Evolutionary conservation across 2,113 vertebrate species (phyloP).

Genomic region (Lamprologus lemairii): DNA sequence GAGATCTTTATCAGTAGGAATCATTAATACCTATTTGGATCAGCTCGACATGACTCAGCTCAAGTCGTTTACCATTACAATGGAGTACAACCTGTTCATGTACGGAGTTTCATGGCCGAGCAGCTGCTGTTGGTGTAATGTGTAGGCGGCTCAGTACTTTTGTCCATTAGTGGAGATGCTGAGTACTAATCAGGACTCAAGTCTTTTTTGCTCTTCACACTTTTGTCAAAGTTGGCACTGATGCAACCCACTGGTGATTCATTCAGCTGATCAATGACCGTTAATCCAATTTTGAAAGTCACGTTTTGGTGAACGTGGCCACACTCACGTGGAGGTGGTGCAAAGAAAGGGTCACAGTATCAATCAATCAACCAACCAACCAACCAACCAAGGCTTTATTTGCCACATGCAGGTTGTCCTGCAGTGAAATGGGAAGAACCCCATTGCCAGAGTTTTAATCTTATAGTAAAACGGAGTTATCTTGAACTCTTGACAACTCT

Average conservation of each 20-base stretch:
- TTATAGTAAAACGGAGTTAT: accelerated
- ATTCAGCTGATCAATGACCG: background rate
- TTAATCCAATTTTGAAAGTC: slow-evolving; percentile 8
- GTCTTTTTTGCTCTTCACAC: background rate
- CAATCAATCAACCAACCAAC: accelerated
- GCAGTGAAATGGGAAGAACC: background rate
- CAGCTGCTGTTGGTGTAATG: background rate
- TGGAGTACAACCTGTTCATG: background rate
- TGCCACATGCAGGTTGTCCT: background rate
- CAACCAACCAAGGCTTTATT: background rate
- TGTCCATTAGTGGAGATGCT: background rate
- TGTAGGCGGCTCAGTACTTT: background rate
- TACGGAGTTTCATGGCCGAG: background rate
- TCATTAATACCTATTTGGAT: background rate
- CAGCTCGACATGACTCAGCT: background rate
- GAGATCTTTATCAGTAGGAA: background rate
- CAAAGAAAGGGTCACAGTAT: background rate
- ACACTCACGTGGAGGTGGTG: background rate
- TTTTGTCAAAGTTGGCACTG: background rate
- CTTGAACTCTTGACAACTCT: background rate
- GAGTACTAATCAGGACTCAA: background rate
- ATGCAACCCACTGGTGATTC: background rate
- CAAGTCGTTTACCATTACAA: background rate
- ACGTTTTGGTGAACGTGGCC: background rate
- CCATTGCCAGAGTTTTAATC: background rate